Evolutionary conservation across 2,113 vertebrate species (phyloP), one percentile per base, ranked within the genome.

Genomic region (Hypocryptadius cinnamomeus): DNA sequence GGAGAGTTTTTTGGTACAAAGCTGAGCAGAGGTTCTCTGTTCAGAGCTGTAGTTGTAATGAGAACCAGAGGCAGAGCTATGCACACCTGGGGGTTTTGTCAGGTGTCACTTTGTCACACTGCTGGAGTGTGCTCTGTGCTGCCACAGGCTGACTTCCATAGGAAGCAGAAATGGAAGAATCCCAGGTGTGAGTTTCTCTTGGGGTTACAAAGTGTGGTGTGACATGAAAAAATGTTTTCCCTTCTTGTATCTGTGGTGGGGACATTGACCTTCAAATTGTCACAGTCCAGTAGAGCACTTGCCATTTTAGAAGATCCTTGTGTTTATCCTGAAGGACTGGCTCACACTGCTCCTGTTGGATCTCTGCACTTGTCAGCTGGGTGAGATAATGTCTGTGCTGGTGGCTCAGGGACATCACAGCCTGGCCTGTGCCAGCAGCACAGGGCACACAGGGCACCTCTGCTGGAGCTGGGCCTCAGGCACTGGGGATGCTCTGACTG

Each of bases 71-170:
- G 35, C 10, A 35, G 72, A 76, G 31, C 71, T 48, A 40, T n/a
- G 27, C 24, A 10, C 2, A 3, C 21, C 17, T 11, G 39, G 40
- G 40, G n/a, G 10, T 30, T 79, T 44, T 72, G n/a, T 17, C 44
- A 33, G 28, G 1, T 21, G 15, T 8, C 31, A 11, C 0, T 3
- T 68, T 61, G 23, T 69, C 19, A 8, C 9, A 1, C 37, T 53
- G 59, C 8, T 48, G 53, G 3, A 6, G 22, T 19, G 22, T 78
- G 35, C 35, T 54, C 51, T 45, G 19, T 2, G 1, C 21, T 50
- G 11, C 66, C 39, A 24, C 30, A 50, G 50, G 15, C 42, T 44
- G 25, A 6, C 24, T 61, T 42, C 44, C 24, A 12, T 1, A 23
- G 51, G 27, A 54, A 54, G 31, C 2, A 31, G 63, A 51, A 39